phyloP scores from a whole-genome alignment of 1,140 invertebrate genomes.

The Charaxes varanes region DNA sequence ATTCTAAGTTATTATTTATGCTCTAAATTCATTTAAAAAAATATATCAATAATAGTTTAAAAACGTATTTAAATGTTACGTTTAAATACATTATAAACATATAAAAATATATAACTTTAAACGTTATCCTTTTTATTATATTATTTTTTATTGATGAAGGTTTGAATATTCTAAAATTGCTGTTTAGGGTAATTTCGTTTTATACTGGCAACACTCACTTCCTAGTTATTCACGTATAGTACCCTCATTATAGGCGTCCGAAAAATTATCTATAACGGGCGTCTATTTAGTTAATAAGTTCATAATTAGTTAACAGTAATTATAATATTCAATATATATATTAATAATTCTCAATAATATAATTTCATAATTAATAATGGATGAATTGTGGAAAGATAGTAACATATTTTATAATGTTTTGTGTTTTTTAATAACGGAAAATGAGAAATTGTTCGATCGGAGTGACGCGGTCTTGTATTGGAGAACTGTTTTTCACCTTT shows the following conservation, averaged over 20 bases:
- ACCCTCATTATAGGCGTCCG: conserved; percentile 23
- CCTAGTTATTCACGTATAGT: too few relatives aligned
- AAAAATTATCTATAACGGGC: conserved; percentile 10
- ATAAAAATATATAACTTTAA: too few relatives aligned
- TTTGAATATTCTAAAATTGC: too few relatives aligned
- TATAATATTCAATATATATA: conserved; percentile 15
- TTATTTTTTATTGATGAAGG: too few relatives aligned
- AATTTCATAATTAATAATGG: conserved; percentile 29
- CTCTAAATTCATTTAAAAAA: too few relatives aligned
- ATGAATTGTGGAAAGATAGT: conserved; percentile 37
- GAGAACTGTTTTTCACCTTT: conserved; percentile 45
- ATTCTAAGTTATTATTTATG: too few relatives aligned
- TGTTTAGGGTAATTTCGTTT: too few relatives aligned
- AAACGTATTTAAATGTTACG: too few relatives aligned
- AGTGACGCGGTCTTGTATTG: conserved; percentile 50
- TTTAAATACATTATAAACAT: too few relatives aligned
- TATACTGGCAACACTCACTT: conserved; percentile 23
- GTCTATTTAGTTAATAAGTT: conserved; percentile 18
- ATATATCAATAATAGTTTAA: too few relatives aligned
- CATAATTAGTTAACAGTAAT: conserved; percentile 11
- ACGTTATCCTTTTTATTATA: too few relatives aligned
- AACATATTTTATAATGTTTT: conserved; percentile 57
- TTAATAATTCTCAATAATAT: conserved; percentile 9
- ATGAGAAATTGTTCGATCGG: conserved; percentile 54
- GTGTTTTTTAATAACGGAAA: conserved; percentile 58